Percentiles rank a stretch among this genome's conserved stretches.
These are phyloP conservation scores for Hemiprocne comata DNA, from an alignment of 2,113 vertebrate genomes.

Conservation along the genomic window DNA sequence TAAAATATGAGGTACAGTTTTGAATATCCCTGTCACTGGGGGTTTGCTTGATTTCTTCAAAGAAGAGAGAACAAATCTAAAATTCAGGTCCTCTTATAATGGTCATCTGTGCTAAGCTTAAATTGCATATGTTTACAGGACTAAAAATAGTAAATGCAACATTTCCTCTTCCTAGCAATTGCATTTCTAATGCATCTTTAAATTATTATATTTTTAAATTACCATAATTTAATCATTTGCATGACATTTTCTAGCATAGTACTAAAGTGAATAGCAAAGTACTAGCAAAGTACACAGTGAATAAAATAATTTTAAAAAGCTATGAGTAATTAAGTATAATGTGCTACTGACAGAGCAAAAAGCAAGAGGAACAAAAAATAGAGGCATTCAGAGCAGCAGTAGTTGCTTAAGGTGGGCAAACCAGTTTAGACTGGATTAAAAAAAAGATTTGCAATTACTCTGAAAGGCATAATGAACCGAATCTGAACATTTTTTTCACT, in stretches of 20 bases:
- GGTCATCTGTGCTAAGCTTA: neutral
- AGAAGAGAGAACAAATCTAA: slow-evolving; percentile 10
- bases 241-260: neutral
- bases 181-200: neutral
- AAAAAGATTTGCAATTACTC: neutral
- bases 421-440: neutral
- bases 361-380: neutral
- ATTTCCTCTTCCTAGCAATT: neutral
- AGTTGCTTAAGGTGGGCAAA: neutral
- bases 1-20: slow-evolving; percentile 4
- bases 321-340: neutral
- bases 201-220: neutral
- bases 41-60: slow-evolving; percentile 15
- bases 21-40: slow-evolving; percentile 12
- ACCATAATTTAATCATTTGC: neutral
- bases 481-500: neutral
- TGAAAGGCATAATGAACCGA: neutral
- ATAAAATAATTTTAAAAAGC: neutral
- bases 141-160: neutral
- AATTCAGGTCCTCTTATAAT: slow-evolving; percentile 24
- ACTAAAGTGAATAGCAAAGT: neutral
- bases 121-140: slow-evolving; percentile 1
- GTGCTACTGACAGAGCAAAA: neutral
- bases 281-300: neutral
- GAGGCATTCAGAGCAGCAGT: neutral